Evolutionary conservation across 2,888 invertebrate species (phyloP).

Genomic region (Drosophila setosimentum): DNA sequence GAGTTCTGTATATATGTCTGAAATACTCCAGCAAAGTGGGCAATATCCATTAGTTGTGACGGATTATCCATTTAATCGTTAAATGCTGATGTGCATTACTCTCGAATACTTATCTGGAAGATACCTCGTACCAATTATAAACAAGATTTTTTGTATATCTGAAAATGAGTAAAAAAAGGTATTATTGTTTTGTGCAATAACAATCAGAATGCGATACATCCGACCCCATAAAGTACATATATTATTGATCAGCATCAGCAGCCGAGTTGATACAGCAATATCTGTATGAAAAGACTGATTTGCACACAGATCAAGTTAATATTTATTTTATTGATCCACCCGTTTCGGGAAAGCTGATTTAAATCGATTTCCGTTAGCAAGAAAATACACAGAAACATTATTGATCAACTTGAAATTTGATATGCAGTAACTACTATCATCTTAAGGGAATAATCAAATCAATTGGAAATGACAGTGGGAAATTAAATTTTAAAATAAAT

Average conservation of each 20-base stretch:
- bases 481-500: background rate
- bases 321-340: too few relatives aligned
- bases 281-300: background rate
- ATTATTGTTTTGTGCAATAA: background rate
- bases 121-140: background rate
- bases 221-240: background rate
- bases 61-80: background rate
- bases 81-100: background rate
- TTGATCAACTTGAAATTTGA: background rate
- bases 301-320: slow-evolving; percentile 10
- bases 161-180: background rate
- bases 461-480: rapidly evolving
- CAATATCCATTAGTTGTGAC: slow-evolving; percentile 31
- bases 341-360: too few relatives aligned
- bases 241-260: background rate
- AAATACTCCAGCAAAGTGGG: slow-evolving; percentile 10
- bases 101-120: background rate
- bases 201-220: background rate
- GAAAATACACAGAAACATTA: background rate
- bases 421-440: background rate
- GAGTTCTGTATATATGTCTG: slow-evolving; percentile 18
- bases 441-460: background rate
- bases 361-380: background rate
- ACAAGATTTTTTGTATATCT: background rate
- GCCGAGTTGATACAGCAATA: background rate